Percentiles rank a stretch among this genome's conserved stretches.
Conservation (phyloP, 30 jellyfish, hydroid and myxozoan species). For the Nemopilema nomurai region DNA sequence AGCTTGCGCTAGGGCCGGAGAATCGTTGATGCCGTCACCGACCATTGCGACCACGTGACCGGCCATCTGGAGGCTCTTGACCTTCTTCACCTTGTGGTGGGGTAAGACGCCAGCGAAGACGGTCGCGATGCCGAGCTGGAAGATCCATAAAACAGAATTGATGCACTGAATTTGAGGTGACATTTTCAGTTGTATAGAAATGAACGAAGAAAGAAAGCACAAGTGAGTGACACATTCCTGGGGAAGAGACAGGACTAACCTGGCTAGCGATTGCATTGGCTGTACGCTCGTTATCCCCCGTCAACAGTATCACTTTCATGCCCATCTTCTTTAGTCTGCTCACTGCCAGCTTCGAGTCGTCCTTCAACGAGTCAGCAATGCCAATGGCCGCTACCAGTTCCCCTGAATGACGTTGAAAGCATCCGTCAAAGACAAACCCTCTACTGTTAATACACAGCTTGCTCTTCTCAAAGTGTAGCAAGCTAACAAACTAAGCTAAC, state of each 20-base stretch:
- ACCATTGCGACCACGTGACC: slow-evolving; percentile 96
- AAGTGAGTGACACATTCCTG: too few species aligned
- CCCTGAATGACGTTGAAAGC: slow-evolving; percentile 43
- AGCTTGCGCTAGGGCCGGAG: slow-evolving; percentile 99
- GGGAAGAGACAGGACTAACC: too few species aligned
- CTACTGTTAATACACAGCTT: too few species aligned
- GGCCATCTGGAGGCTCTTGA: slow-evolving; percentile 81
- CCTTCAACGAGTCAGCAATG: slow-evolving; percentile 88
- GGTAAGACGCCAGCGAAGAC: slow-evolving; percentile 95
- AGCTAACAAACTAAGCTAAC: too few species aligned
- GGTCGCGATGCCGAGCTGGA: slow-evolving; percentile 62
- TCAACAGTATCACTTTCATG: slow-evolving; percentile 84
- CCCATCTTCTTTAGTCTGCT: slow-evolving; percentile 78
- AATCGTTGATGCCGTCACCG: slow-evolving; percentile 99
- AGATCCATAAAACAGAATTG: too few species aligned
- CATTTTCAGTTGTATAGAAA: background rate
- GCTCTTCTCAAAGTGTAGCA: too few species aligned
- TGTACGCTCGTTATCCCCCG: slow-evolving; percentile 96
- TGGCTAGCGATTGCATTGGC: slow-evolving; percentile 94
- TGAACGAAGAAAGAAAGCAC: background rate
- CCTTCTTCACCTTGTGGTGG: slow-evolving; percentile 90
- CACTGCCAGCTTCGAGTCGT: slow-evolving; percentile 84
- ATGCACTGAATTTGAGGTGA: background rate
- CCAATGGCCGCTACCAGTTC: slow-evolving; percentile 82
- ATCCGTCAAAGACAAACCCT: too few species aligned